Conservation (phyloP, 2,113 vertebrate genomes). For the Dasyornis broadbenti region DNA sequence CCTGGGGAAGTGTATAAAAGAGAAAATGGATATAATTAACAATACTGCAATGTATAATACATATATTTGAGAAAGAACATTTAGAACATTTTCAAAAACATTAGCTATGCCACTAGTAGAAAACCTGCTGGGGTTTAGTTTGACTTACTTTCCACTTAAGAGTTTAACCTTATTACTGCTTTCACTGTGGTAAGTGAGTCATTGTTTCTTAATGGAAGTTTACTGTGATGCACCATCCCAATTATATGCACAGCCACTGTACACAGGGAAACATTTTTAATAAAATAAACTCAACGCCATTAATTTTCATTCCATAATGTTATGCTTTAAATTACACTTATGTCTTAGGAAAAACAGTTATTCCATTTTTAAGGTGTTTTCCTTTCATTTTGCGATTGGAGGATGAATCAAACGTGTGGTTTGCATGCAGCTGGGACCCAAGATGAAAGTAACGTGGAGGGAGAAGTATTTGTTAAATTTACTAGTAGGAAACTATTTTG, state of each 20-base stretch:
- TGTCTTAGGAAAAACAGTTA: not conserved
- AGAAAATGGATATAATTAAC: constrained; percentile 64
- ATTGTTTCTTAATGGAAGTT: constrained; percentile 48
- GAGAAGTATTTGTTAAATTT: not conserved
- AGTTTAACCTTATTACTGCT: constrained; percentile 44
- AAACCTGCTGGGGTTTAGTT: constrained; percentile 58
- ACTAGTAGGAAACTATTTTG: not conserved
- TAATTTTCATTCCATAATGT: not conserved
- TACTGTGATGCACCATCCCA: not conserved
- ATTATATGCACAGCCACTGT: not conserved
- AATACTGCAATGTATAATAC: constrained; percentile 45
- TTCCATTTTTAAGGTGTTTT: not conserved
- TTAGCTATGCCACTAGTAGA: constrained; percentile 23
- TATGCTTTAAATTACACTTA: constrained; percentile 4
- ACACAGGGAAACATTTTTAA: constrained; percentile 5
- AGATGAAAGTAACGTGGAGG: not conserved
- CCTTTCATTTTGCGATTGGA: not conserved
- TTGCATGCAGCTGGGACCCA: not conserved
- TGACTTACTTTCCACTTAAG: constrained; percentile 47
- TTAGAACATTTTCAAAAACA: constrained; percentile 59
- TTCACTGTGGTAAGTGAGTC: constrained; percentile 20
- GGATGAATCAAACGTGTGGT: not conserved
- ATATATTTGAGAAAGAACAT: constrained; percentile 47
- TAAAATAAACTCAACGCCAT: not conserved
- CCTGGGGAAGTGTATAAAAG: constrained; percentile 46